Percentiles rank a stretch among this genome's conserved stretches.
phyloP scores from a whole-genome alignment of 2,888 invertebrate species.

The Allophyes oxyacanthae region DNA sequence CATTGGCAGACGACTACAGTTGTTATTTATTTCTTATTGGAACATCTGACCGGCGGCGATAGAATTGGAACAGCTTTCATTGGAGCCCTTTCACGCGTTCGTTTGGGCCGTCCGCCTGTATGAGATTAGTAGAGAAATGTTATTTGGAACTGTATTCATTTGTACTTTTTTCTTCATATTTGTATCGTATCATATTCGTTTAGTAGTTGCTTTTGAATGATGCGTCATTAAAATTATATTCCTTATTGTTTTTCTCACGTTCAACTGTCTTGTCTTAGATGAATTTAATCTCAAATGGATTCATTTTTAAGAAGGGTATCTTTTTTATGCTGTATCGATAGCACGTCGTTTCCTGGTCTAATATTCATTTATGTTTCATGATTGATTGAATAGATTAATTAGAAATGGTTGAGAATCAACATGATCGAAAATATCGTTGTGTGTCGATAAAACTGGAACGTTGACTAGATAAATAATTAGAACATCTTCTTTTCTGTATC shows the following conservation, averaged over 20 bases:
- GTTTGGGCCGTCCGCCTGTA: slow-evolving; percentile 22
- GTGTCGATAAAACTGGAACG: slow-evolving; percentile 28
- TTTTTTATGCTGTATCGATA: no score
- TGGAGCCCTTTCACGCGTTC: slow-evolving; percentile 52
- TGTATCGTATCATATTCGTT: not conserved
- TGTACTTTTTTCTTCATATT: not conserved
- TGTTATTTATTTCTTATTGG: slow-evolving; percentile 80
- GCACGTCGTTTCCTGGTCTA: not conserved
- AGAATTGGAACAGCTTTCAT: slow-evolving; percentile 59
- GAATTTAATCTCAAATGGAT: not conserved
- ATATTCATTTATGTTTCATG: not conserved
- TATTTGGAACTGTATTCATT: not conserved
- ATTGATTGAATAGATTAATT: slow-evolving; percentile 11
- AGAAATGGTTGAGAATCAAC: not conserved
- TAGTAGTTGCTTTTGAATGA: not conserved
- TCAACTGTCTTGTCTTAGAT: not conserved
- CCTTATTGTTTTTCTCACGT: no score
- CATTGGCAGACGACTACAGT: slow-evolving; percentile 76
- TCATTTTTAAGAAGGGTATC: no score
- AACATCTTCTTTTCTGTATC: slow-evolving; percentile 26
- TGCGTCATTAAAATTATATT: no score
- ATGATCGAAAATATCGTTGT: slow-evolving; percentile 6
- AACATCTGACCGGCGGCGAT: slow-evolving; percentile 50
- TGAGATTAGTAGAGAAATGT: not conserved
- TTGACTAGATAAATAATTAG: slow-evolving; percentile 40